Percentiles rank a stretch among this genome's conserved stretches.
Conservation (phyloP, 92 coral and sea anemone genomes). For the Bergia sp. region DNA sequence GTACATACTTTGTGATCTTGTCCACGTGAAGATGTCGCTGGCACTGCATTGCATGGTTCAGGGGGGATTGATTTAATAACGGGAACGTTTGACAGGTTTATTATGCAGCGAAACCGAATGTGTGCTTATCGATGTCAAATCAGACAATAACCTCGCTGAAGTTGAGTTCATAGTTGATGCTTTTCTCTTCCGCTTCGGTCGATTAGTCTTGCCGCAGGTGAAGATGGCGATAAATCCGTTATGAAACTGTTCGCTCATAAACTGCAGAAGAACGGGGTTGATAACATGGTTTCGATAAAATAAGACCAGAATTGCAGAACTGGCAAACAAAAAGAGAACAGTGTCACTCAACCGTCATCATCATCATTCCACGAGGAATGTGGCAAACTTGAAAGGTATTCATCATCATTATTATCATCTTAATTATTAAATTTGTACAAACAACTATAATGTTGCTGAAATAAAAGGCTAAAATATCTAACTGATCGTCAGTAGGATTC, state of each 20-base stretch:
- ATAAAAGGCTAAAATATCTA: no score
- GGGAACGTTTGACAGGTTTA: not conserved
- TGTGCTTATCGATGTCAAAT: not conserved
- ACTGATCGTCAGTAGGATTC: no score
- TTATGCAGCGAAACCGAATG: not conserved
- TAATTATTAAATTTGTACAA: no score
- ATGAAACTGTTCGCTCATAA: conserved; percentile 61
- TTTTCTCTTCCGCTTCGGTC: not conserved
- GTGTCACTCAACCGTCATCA: conserved; percentile 46
- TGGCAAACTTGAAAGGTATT: conserved; percentile 61
- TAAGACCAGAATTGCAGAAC: conserved; percentile 43
- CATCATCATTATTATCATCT: conserved; percentile 39
- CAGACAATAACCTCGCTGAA: not conserved
- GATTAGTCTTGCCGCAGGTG: not conserved
- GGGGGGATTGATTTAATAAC: not conserved
- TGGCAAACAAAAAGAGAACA: conserved; percentile 15
- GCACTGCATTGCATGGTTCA: no score
- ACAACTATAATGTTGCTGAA: no score
- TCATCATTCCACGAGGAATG: conserved; percentile 61
- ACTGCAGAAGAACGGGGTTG: conserved; percentile 65
- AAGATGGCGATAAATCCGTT: conserved; percentile 25
- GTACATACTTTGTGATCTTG: no score
- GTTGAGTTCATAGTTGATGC: not conserved
- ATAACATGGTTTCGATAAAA: conserved; percentile 62
- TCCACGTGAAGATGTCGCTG: no score